Evolutionary conservation across 2,888 invertebrate species (phyloP), one percentile per base, ranked within the genome.

Genomic region (Epsilonema sp.): DNA sequence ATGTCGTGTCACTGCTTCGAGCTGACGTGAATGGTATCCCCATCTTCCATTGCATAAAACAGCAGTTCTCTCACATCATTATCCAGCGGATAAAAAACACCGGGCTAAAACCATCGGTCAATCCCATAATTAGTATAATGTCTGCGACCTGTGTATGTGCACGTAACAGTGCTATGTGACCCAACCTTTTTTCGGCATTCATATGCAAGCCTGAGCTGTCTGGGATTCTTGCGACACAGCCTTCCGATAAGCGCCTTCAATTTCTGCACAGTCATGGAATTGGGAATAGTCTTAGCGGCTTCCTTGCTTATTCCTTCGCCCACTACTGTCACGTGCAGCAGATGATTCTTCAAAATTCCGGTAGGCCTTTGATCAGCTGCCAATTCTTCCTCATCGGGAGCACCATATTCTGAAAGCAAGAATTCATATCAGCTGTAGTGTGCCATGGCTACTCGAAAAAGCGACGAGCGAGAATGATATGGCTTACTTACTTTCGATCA

Each of bases 11-110:
- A n/a, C n/a, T n/a, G n/a, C n/a, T n/a, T n/a, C n/a, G n/a, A n/a
- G n/a, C n/a, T n/a, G n/a, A n/a, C 80, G 51, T 78, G 68, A 55
- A 89, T 78, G 49, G 73, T 76, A 67, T 87, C 85, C 50, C 80
- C 82, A 58, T 80, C 78, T 68, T 82, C 80, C 37, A 87, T 71
- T 1, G 85, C 83, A 67, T 78, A 89, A 65, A 78, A 83, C 43
- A 77, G 76, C 38, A 89, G 69, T 59, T 81, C 79, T 65, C 83
- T 81, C 59, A 82, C 77, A 49, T 77, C 78, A 63, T 85, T 84
- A 54, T 85, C 81, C 54, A 89, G 66, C 48, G 72, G 70, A 73
- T 74, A 60, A 43, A 67, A 65, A 42, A 46, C 37, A 46, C 1
- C 38, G 36, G 19, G 39, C 48, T 47, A 45, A 37, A 68, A 13